A percentile compares a stretch with the other conserved stretches of the same genome.
phyloP scores from a whole-genome alignment of 2,888 invertebrate genomes.

The Marasmarcha lunaedactyla region DNA sequence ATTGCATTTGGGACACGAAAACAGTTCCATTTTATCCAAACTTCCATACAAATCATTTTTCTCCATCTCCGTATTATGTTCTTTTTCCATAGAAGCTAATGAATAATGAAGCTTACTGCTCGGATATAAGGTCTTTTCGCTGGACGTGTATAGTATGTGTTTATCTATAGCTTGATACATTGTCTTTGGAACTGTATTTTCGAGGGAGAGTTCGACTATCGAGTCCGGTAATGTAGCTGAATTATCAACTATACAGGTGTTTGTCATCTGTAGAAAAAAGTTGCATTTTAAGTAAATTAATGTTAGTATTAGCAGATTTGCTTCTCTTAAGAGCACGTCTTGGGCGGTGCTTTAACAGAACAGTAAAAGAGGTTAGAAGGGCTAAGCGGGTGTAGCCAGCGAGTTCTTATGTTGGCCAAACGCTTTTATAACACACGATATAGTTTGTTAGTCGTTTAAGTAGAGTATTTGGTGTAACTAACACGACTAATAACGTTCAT shows the following conservation, averaged over 20 bases:
- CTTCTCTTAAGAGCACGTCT: too few species aligned
- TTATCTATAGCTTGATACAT: constrained; percentile 57
- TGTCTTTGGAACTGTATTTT: constrained; percentile 52
- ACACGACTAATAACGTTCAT: too few species aligned
- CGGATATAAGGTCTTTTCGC: constrained; percentile 42
- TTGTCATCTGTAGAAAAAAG: constrained; percentile 41
- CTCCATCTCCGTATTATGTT: constrained; percentile 24
- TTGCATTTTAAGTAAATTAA: too few species aligned
- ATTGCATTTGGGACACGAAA: constrained; percentile 50
- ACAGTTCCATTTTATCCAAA: constrained; percentile 41
- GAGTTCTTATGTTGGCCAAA: too few species aligned
- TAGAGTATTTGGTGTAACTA: too few species aligned
- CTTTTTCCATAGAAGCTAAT: constrained; percentile 45
- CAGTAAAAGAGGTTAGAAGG: too few species aligned
- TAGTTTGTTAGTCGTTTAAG: too few species aligned
- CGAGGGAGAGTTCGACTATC: constrained; percentile 56
- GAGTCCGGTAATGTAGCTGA: constrained; percentile 54
- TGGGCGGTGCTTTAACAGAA: too few species aligned
- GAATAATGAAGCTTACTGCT: constrained; percentile 49
- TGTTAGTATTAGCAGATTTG: too few species aligned
- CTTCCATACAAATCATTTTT: constrained; percentile 43
- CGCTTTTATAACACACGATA: too few species aligned
- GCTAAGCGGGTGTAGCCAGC: too few species aligned
- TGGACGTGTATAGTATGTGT: constrained; percentile 43
- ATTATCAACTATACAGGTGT: constrained; percentile 57